Evolutionary conservation across 2,888 invertebrate genomes (phyloP).

Genomic region (Ganaspis brasiliensis): DNA sequence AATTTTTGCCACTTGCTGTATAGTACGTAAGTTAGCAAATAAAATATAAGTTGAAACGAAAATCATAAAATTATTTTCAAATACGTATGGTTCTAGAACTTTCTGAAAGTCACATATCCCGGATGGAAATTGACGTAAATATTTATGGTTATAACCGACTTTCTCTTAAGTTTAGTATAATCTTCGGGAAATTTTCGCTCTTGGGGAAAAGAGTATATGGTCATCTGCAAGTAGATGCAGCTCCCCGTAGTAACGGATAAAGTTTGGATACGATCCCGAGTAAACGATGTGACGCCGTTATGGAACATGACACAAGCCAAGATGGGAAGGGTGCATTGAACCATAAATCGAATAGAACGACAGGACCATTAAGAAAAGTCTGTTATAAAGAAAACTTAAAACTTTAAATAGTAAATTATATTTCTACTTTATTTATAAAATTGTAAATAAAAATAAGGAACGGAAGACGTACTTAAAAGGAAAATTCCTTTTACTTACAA

Average conservation of each 20-base stretch:
- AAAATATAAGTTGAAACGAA: no score
- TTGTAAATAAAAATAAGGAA: no score
- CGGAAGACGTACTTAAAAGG: no score
- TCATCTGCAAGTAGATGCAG: constrained; percentile 37
- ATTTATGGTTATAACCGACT: constrained; percentile 27
- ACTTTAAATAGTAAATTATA: no score
- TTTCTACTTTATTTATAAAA: no score
- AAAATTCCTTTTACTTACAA: no score
- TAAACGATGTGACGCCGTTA: constrained; percentile 40
- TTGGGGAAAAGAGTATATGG: constrained; percentile 22
- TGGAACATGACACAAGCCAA: constrained; percentile 34
- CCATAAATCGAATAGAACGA: constrained; percentile 24
- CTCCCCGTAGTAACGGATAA: constrained; percentile 31
- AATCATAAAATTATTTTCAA: not conserved
- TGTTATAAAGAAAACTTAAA: no score
- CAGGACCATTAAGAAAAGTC: no score
- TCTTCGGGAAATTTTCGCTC: not conserved
- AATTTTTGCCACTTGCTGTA: no score
- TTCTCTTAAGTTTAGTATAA: constrained; percentile 20
- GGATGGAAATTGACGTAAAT: constrained; percentile 26
- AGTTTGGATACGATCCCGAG: constrained; percentile 38
- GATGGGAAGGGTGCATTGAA: constrained; percentile 35
- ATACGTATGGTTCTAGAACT: not conserved
- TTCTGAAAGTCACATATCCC: not conserved
- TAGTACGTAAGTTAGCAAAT: no score